Conservation (phyloP, 2,888 invertebrate genomes). For the Anoplius nigerrimus region DNA sequence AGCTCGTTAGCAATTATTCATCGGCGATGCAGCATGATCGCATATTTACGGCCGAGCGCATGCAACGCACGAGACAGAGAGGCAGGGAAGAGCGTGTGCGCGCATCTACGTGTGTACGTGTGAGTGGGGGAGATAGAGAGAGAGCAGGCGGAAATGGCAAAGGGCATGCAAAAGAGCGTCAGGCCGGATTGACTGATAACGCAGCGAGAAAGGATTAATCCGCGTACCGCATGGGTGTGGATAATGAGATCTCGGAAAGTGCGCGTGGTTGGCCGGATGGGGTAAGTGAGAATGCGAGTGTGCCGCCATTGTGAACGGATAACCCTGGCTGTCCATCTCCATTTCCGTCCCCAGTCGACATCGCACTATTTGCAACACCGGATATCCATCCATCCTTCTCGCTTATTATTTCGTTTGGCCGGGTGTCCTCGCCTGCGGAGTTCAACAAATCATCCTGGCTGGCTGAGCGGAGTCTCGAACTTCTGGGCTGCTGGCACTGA, state of each 20-base stretch:
- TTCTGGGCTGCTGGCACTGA: neutral
- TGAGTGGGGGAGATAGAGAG: neutral
- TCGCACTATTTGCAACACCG: slow-evolving; percentile 72
- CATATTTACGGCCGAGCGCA: too few species aligned
- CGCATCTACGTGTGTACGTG: neutral
- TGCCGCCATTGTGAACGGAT: slow-evolving; percentile 66
- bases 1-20: too few species aligned
- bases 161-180: neutral
- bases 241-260: slow-evolving; percentile 68
- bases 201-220: slow-evolving; percentile 33
- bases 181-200: slow-evolving; percentile 36
- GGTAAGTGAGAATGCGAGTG: slow-evolving; percentile 70
- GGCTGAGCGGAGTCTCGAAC: neutral
- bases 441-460: slow-evolving; percentile 1
- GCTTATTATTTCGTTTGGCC: neutral
- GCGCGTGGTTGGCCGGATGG: slow-evolving; percentile 66
- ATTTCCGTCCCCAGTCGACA: slow-evolving; percentile 69
- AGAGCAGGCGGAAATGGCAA: neutral
- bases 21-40: too few species aligned
- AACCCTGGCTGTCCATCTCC: slow-evolving; percentile 65
- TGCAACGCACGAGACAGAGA: too few species aligned
- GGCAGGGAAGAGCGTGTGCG: neutral
- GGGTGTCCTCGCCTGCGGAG: neutral
- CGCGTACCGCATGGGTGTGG: slow-evolving; percentile 68
- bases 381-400: slow-evolving; percentile 68